Evolutionary conservation across 2,113 vertebrate species (phyloP).

Genomic region (Thunnus thynnus): DNA sequence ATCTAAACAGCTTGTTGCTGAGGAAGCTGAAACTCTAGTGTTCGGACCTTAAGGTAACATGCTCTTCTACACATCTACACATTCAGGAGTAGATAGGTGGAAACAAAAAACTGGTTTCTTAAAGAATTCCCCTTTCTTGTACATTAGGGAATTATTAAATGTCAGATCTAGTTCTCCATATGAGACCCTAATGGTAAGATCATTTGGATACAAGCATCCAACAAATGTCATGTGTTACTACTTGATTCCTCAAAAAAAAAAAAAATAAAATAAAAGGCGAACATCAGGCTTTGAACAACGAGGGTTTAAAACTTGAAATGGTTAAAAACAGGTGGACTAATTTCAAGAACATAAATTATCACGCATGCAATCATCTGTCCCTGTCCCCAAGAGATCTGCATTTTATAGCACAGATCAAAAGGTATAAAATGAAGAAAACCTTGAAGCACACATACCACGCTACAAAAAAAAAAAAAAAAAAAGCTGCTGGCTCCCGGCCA

Average conservation of each 20-base stretch:
- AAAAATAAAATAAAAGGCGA: not conserved
- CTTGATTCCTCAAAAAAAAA: not conserved
- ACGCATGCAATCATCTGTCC: conserved; percentile 69
- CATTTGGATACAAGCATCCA: not conserved
- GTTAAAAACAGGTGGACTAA: conserved; percentile 61
- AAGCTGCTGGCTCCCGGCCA: conserved; percentile 80
- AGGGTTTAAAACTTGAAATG: conserved; percentile 22
- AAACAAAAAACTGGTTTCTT: not conserved
- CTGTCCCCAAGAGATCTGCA: conserved; percentile 72
- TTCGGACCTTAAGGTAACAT: too few relatives aligned
- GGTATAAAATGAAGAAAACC: conserved; percentile 76
- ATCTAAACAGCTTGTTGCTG: too few relatives aligned
- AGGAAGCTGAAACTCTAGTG: too few relatives aligned
- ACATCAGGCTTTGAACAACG: not conserved
- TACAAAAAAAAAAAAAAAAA: conserved; percentile 33
- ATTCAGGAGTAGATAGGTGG: not conserved
- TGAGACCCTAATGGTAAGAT: not conserved
- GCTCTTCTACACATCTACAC: too few relatives aligned
- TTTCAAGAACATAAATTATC: conserved; percentile 40
- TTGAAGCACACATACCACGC: conserved; percentile 61
- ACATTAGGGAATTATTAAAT: not conserved
- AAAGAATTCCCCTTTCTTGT: not conserved
- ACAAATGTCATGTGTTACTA: conserved; percentile 1
- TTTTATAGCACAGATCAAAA: conserved; percentile 84
- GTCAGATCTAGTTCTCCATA: not conserved